Base-by-base conservation (phyloP, 2,888 invertebrate genomes). In the Rotaria socialis region DNA sequence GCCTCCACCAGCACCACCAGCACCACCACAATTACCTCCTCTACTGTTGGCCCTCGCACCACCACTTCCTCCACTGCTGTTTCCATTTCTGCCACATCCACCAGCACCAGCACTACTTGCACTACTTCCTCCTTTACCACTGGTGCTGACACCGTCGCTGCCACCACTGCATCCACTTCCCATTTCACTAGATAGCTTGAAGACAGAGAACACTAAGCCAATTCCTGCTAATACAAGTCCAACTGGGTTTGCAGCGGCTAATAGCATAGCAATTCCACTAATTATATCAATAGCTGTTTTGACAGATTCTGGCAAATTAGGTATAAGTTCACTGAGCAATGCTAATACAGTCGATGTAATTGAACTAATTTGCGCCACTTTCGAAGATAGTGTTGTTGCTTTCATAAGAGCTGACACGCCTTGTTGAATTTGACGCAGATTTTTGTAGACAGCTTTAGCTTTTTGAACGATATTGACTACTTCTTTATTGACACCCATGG, bases 201-300 rank as follows among this genome's bases (percentile, higher is more conserved):
- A 74, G 74, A 74, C 35, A 22, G 74, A 10, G 1, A 74, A 74
- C 0, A 14, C 35, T 35, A 74, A 22, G 35, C 74, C 74, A 35
- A 74, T 74, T 2, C 35, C 74, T 43, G 74, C 74, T 74, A 74
- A 35, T 74, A 35, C 74, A 35, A 74, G 74, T 35, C 74, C 74
- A 74, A 74, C 74, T 35, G 74, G 74, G 35, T 74, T 74, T 74
- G 41, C 35, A 16, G 35, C 35, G 35, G 41, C 35, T 41, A 74
- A 41, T 2, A 74, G 7, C 8, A 41, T 1, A 27, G 74, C 74
- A 35, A 74, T 74, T 5, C 74, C 74, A 10, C 35, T 3, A 8
- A 74, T 74, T 7, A 41, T 35, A 27, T 74, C 74, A 74, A 74
- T 41, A 74, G 74, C 74, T 35, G 27, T 27, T 41, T 74, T 74